Percentiles rank a stretch among this genome's conserved stretches.
Conservation (phyloP, 1,140 invertebrate genomes). For the Drusus annulatus region DNA sequence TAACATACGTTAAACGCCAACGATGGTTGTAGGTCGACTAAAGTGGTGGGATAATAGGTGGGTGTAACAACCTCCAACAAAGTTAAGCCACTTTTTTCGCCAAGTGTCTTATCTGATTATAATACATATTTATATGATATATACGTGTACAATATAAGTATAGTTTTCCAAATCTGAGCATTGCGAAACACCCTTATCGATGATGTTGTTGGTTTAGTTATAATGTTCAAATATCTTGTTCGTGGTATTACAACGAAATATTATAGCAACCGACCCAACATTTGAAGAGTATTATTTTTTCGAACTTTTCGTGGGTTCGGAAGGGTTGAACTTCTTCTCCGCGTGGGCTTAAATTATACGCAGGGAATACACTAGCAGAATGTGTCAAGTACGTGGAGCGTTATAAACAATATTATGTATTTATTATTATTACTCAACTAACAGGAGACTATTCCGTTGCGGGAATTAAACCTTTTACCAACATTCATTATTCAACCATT, state of each 20-base stretch:
- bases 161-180: too few relatives aligned
- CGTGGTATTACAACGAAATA: too few relatives aligned
- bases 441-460: not conserved
- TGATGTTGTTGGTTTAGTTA: not conserved
- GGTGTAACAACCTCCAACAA: too few relatives aligned
- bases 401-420: slow-evolving; percentile 8
- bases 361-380: slow-evolving; percentile 27
- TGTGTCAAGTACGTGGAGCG: slow-evolving; percentile 10
- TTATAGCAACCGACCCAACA: not conserved
- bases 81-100: too few relatives aligned
- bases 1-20: too few relatives aligned
- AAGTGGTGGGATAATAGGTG: too few relatives aligned
- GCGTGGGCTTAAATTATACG: slow-evolving; percentile 19
- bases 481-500: not conserved
- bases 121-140: too few relatives aligned
- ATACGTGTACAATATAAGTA: too few relatives aligned
- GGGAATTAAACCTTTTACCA: not conserved
- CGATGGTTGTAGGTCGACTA: too few relatives aligned
- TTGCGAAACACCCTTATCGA: not conserved
- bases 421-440: not conserved
- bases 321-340: not conserved
- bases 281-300: not conserved
- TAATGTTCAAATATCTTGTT: too few relatives aligned
- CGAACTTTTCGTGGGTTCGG: not conserved
- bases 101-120: too few relatives aligned